Evolutionary conservation across 2,113 vertebrate genomes (phyloP), one percentile per base, ranked within the genome.

Genomic region (Dendropsophus ebraccatus): DNA sequence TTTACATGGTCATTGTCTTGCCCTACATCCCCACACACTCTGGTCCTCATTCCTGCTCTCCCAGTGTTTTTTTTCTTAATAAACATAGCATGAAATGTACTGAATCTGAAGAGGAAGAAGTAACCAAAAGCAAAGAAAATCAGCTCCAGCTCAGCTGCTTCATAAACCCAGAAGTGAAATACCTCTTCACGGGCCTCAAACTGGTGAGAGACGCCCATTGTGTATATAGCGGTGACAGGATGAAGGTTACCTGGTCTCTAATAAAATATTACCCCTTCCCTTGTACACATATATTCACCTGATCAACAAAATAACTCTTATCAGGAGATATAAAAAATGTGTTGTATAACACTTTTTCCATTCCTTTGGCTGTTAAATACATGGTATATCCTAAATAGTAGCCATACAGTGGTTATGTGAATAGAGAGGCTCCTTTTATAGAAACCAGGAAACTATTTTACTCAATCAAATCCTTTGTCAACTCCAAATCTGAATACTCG

Each of bases 141-240:
- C 96, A 96, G 52, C 96, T 99, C 84, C 98, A 99, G 72, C 97
- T 99, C 88, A 99, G 97, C 89, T 99, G 98, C 91, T 99, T 99
- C 92, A 99, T 99, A 91, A 99, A 97, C 93, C 98, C 99, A 90
- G 98, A 99, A 94, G 98, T 99, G 87, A 99, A 99, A 89, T 99
- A 99, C 87, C 95, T 99, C 84, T 97, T 97, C 88, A 99, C 98
- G 79, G 98, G 98, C 88, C 94, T 99, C 25, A 95, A 97, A 90
- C 90, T 98, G 97, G 98, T 99, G 92, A 91, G 97, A 50, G 70
- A 1, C 35, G 0, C 65, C 62, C 28, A 23, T 21, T 25, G 30
- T 17, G 21, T 32, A 19, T 67, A 54, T 50, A 62, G 32, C 87
- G 35, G 49, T 75, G 52, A 73, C 16, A 9, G 70, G 50, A 82